A percentile compares a stretch with the other conserved stretches of the same genome.
Evolutionary conservation across 1,140 invertebrate species (phyloP).

Genomic region (Pseudoatta argentina): DNA sequence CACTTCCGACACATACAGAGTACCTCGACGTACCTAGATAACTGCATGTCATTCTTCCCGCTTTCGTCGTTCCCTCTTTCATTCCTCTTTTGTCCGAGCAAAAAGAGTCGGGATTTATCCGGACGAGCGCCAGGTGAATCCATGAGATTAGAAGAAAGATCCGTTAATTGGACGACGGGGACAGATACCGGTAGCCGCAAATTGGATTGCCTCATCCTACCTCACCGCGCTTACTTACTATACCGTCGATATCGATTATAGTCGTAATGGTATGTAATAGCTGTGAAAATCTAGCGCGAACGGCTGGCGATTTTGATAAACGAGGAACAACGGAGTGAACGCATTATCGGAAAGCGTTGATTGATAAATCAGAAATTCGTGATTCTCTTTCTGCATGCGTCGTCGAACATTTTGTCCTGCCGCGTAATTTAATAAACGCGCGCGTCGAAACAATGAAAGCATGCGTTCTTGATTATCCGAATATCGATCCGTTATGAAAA

Average conservation of each 20-base stretch:
- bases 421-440: background rate
- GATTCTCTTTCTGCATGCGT: background rate
- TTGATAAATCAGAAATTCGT: slow-evolving; percentile 24
- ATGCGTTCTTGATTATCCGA: background rate
- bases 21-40: slow-evolving; percentile 57
- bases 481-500: background rate
- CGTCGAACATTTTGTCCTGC: background rate
- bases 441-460: background rate
- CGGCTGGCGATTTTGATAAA: slow-evolving; percentile 19
- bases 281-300: slow-evolving; percentile 38
- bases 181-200: slow-evolving; percentile 45
- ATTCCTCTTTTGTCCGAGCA: slow-evolving; percentile 52
- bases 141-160: slow-evolving; percentile 69
- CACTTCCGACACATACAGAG: slow-evolving; percentile 9
- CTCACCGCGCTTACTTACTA: slow-evolving; percentile 66
- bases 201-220: slow-evolving; percentile 65
- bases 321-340: slow-evolving; percentile 22
- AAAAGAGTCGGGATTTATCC: slow-evolving; percentile 56
- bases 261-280: slow-evolving; percentile 70
- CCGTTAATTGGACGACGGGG: slow-evolving; percentile 67
- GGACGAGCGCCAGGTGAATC: slow-evolving; percentile 38
- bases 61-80: slow-evolving; percentile 1
- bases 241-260: slow-evolving; percentile 69
- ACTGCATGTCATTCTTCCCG: slow-evolving; percentile 62
- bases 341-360: background rate